Conservation (phyloP, 2,888 invertebrate genomes). For the Lydus trimaculatus region DNA sequence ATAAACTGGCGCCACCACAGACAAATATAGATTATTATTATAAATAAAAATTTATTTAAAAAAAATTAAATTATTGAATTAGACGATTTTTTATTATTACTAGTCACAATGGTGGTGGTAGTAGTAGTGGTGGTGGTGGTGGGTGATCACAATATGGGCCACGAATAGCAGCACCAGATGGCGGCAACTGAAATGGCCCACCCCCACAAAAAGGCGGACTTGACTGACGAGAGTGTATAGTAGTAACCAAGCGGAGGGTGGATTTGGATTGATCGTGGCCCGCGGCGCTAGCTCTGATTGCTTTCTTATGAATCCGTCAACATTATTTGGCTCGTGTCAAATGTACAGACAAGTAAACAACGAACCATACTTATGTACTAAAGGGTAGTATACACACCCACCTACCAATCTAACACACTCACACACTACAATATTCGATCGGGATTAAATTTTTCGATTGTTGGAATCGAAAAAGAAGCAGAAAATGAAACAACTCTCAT, state of each 20-base stretch:
- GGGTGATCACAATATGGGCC: constrained; percentile 27
- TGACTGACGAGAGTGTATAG: constrained; percentile 13
- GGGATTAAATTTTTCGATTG: background rate
- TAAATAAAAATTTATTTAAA: no score
- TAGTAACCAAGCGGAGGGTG: constrained; percentile 28
- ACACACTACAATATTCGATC: background rate
- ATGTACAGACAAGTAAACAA: constrained; percentile 6
- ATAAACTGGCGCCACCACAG: constrained; percentile 28
- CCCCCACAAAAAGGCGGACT: constrained; percentile 30
- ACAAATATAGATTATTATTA: constrained; percentile 13
- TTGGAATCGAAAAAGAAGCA: background rate
- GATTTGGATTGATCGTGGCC: constrained; percentile 44
- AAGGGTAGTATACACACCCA: background rate
- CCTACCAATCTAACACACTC: background rate
- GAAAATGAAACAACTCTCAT: background rate
- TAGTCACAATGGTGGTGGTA: background rate
- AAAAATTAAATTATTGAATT: no score
- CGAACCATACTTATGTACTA: constrained; percentile 4
- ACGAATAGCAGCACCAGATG: constrained; percentile 27
- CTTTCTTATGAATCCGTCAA: constrained; percentile 60
- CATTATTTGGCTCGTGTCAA: constrained; percentile 32
- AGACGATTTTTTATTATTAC: no score
- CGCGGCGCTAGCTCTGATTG: constrained; percentile 54
- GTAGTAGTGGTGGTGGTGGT: background rate
- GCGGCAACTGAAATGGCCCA: constrained; percentile 30